These are phyloP conservation scores for Rhingia campestris DNA, from an alignment of 2,888 invertebrate genomes.

Conservation along the genomic window DNA sequence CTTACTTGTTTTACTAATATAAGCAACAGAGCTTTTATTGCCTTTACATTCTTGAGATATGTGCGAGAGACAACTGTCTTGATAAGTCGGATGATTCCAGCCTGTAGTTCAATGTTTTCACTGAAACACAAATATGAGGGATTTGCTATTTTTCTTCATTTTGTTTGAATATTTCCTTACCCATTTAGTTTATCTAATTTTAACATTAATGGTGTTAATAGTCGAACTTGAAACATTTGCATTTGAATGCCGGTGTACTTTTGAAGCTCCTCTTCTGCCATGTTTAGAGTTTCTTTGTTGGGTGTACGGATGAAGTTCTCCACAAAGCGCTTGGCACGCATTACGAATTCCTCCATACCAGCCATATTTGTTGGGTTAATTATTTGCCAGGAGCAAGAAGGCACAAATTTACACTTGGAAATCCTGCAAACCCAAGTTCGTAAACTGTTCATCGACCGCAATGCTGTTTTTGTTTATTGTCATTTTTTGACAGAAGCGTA, in stretches of 20 bases:
- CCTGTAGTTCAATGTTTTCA: slow-evolving; percentile 79
- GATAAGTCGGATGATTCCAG: slow-evolving; percentile 78
- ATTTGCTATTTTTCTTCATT: background rate
- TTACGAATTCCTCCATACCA: slow-evolving; percentile 78
- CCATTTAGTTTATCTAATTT: slow-evolving; percentile 79
- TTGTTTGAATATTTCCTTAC: slow-evolving; percentile 73
- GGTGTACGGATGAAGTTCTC: slow-evolving; percentile 79
- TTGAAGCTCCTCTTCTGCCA: slow-evolving; percentile 77
- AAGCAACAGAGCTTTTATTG: slow-evolving; percentile 79
- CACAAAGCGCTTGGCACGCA: slow-evolving; percentile 79
- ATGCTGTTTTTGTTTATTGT: slow-evolving; percentile 35
- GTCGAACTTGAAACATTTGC: slow-evolving; percentile 79
- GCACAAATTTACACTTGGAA: too few species aligned
- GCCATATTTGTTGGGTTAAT: slow-evolving; percentile 73
- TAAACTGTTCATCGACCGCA: background rate
- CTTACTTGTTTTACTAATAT: slow-evolving; percentile 79
- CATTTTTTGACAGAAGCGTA: background rate
- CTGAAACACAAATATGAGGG: slow-evolving; percentile 72
- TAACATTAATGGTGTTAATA: slow-evolving; percentile 79
- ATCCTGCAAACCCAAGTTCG: too few species aligned
- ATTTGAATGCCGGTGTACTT: slow-evolving; percentile 78
- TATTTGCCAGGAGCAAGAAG: too few species aligned
- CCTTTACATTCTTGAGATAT: slow-evolving; percentile 78
- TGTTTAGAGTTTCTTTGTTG: slow-evolving; percentile 76
- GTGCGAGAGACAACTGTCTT: slow-evolving; percentile 78